Percentiles rank a stretch among this genome's conserved stretches.
Evolutionary conservation across 35 echinoderm and acorn worm genomes (phyloP).

Genomic region (Apostichopus japonicus): DNA sequence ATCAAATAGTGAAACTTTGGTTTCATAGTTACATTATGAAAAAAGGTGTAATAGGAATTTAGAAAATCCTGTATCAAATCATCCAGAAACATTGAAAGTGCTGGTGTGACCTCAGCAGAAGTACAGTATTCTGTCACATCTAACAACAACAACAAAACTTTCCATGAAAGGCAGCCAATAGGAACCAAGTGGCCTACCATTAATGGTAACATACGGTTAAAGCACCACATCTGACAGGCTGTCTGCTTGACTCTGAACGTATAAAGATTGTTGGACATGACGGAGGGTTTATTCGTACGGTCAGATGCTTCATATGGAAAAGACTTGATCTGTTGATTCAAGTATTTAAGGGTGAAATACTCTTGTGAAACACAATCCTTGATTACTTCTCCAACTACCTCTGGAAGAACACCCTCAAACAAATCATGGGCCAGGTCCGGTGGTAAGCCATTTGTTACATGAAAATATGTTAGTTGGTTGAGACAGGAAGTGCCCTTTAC

Average conservation of each 20-base stretch:
- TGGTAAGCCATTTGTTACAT: constrained; percentile 39
- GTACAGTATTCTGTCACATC: constrained; percentile 63
- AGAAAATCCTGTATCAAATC: constrained; percentile 49
- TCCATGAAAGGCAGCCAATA: constrained; percentile 16
- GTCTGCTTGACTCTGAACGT: constrained; percentile 49
- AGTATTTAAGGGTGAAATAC: constrained; percentile 41
- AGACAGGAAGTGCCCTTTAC: neutral
- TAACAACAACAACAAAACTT: constrained; percentile 18
- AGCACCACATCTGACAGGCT: constrained; percentile 49
- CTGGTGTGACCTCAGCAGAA: constrained; percentile 7
- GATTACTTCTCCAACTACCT: constrained; percentile 21
- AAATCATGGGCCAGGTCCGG: constrained; percentile 59
- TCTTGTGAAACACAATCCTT: constrained; percentile 28
- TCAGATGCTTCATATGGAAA: constrained; percentile 62
- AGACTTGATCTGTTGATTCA: constrained; percentile 47
- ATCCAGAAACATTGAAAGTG: neutral
- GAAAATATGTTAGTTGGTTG: constrained; percentile 46
- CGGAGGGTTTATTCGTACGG: constrained; percentile 56
- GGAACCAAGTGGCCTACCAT: constrained; percentile 61
- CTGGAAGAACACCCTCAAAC: constrained; percentile 54
- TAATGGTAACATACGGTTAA: constrained; percentile 58
- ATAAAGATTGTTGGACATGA: neutral
- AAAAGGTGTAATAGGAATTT: neutral
- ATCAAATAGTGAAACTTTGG: constrained; percentile 69
- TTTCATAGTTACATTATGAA: constrained; percentile 57